These are phyloP conservation scores for Ovis canadensis DNA, from an alignment of 2,113 vertebrate genomes.

Conservation along the genomic window DNA sequence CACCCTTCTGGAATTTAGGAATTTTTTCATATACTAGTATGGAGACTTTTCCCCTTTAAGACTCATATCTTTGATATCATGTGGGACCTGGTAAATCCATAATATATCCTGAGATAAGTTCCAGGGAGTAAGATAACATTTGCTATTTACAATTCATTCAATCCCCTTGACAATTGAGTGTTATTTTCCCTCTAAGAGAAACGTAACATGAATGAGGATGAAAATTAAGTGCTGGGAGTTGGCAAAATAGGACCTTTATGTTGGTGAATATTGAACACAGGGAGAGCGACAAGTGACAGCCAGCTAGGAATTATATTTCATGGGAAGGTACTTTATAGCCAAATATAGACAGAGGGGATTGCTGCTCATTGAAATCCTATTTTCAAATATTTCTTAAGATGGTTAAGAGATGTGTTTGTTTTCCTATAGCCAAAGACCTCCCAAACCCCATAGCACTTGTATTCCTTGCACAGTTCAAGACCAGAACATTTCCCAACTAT, in stretches of 20 bases:
- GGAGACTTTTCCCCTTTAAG: constrained; percentile 68
- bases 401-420: not conserved
- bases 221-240: constrained; percentile 41
- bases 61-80: constrained; percentile 58
- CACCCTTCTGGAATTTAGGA: constrained; percentile 74
- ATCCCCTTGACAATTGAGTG: not conserved
- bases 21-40: constrained; percentile 67
- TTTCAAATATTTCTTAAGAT: constrained; percentile 37
- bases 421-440: not conserved
- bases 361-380: not conserved
- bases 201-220: constrained; percentile 11
- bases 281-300: constrained; percentile 34
- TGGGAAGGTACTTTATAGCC: not conserved
- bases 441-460: not conserved
- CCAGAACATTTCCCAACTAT: not conserved
- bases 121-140: constrained; percentile 38
- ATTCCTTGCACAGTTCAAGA: not conserved
- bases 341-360: constrained; percentile 21
- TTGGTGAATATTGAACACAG: constrained; percentile 42
- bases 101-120: constrained; percentile 52
- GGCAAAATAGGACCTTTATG: constrained; percentile 26
- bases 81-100: constrained; percentile 42
- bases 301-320: constrained; percentile 25
- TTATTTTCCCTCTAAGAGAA: constrained; percentile 45
- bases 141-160: constrained; percentile 53